A percentile compares a stretch with the other conserved stretches of the same genome.
phyloP scores from a whole-genome alignment of 2,888 invertebrate species.

The Monochamus alternatus region DNA sequence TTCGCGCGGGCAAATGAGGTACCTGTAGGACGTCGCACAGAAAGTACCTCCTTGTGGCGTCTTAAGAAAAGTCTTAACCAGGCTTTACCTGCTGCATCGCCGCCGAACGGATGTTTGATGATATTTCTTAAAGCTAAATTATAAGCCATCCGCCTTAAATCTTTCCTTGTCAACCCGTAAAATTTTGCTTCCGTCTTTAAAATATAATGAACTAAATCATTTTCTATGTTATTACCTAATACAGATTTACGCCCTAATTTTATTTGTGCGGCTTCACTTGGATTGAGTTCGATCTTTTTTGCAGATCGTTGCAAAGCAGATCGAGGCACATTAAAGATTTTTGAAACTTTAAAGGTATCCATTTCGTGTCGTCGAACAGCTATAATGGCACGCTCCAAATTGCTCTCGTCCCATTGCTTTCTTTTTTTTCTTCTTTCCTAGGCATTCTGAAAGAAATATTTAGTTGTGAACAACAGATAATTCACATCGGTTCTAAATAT shows the following conservation, averaged over 20 bases:
- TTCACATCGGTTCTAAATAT: too few relatives aligned
- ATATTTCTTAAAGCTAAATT: neutral
- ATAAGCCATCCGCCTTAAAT: too few relatives aligned
- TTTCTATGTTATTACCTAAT: neutral
- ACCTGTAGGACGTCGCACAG: neutral
- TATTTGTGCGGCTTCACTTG: neutral
- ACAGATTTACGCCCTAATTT: slow-evolving; percentile 8
- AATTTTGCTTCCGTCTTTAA: neutral
- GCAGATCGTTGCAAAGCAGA: neutral
- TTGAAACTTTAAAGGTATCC: neutral
- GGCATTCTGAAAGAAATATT: slow-evolving; percentile 21
- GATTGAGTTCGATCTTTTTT: neutral
- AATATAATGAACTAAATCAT: neutral
- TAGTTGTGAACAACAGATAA: too few relatives aligned
- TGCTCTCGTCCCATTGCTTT: neutral
- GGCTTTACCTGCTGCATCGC: too few relatives aligned
- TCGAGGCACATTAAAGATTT: slow-evolving; percentile 5
- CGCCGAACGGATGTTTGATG: neutral
- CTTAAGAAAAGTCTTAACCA: too few relatives aligned
- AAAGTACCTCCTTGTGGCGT: too few relatives aligned
- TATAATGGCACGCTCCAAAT: neutral
- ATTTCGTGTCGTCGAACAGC: neutral
- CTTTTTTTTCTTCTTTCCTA: slow-evolving; percentile 5
- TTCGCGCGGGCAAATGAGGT: neutral
- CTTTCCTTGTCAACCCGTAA: too few relatives aligned